Conservation (phyloP, 2,797 vertebrate species). For the Epinephelus malabaricus region DNA sequence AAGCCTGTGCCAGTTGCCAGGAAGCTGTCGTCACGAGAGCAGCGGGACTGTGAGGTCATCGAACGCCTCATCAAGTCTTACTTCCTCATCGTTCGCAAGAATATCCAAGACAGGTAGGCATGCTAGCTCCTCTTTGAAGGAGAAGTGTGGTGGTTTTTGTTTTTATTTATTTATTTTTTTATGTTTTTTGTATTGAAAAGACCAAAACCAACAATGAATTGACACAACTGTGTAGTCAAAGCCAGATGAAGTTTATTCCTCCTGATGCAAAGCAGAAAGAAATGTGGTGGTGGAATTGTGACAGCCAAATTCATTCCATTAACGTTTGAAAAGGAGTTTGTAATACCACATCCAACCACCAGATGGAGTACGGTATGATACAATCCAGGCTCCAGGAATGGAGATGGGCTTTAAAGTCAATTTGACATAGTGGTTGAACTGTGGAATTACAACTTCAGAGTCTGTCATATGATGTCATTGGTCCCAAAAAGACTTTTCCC, state of each 20-base stretch:
- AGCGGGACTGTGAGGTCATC: slow-evolving; percentile 98
- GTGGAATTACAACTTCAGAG: no score
- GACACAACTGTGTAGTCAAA: background rate
- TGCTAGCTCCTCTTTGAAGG: background rate
- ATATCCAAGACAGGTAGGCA: slow-evolving; percentile 98
- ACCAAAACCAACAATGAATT: background rate
- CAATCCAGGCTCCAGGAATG: no score
- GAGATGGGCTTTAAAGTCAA: no score
- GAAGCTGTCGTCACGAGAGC: slow-evolving; percentile 97
- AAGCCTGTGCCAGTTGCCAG: slow-evolving; percentile 97
- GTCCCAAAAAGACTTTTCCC: no score
- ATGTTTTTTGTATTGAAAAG: background rate
- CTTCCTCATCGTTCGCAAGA: slow-evolving; percentile 98
- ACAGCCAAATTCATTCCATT: no score
- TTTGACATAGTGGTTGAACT: no score
- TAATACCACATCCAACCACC: background rate
- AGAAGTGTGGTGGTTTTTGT: background rate
- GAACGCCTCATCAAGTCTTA: slow-evolving; percentile 99
- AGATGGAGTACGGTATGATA: background rate
- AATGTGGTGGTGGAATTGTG: background rate
- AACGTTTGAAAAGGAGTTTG: background rate
- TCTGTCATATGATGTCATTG: no score
- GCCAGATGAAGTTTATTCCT: background rate
- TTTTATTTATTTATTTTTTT: no score
- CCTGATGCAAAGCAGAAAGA: background rate